Evolutionary conservation across 2,113 vertebrate genomes (phyloP), one percentile per base, ranked within the genome.

Genomic region (Tympanuchus pallidicinctus): DNA sequence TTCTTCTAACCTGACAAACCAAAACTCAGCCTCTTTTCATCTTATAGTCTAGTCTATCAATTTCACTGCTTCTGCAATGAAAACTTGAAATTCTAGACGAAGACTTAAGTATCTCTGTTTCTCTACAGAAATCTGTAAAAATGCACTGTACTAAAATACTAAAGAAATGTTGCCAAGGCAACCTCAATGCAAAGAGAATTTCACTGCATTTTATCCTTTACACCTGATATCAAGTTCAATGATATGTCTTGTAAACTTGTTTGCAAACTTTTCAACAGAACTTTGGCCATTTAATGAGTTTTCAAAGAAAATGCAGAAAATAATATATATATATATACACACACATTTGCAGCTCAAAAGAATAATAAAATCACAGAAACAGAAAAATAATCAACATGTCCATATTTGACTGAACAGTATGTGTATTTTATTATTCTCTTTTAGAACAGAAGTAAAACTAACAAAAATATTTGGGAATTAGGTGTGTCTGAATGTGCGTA

Each of bases 81-180:
- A 93, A 89, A 56, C 6, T 16, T 36, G 30, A 72, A 19, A 82
- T 60, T 87, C 81, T 64, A 70, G 22, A 73, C 32, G 25, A 84
- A 75, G 61, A 66, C 40, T 40, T 11, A 84, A 34, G 93, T 90
- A 92, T n/a, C 17, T 20, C 24, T 19, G 11, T 48, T 76, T 81
- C 24, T 67, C 17, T 30, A 27, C 25, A 86, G 45, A 93, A 88
- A 16, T 42, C 27, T n/a, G 19, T 28, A 91, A 86, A 90, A 90
- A 90, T 20, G 20, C 34, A 65, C 25, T 2, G 1, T 45, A 43
- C n/a, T 71, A 42, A 83, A 76, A 14, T 75, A 80, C 22, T 32
- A 66, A 43, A 5, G 8, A 87, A 89, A 91, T 74, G 36, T 78
- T 90, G 88, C 86, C 40, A 85, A 74, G 50, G 60, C 95, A 81